Evolutionary conservation across 2,113 vertebrate species (phyloP).

Genomic region (Elaphurus davidianus): DNA sequence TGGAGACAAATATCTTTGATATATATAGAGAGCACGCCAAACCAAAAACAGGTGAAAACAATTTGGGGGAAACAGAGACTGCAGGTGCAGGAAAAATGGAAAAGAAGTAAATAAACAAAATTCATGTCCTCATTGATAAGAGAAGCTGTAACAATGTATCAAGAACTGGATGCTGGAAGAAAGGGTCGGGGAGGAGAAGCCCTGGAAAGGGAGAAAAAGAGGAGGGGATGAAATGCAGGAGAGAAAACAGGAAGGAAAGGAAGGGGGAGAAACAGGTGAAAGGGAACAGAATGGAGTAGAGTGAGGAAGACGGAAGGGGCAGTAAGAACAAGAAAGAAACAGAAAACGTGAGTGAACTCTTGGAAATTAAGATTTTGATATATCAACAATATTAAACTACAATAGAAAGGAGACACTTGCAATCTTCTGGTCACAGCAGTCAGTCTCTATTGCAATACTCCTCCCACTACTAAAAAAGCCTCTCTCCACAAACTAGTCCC

Average conservation of each 20-base stretch:
- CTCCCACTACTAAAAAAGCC: not conserved
- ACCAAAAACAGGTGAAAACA: not conserved
- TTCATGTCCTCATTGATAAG: not conserved
- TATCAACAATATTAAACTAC: not conserved
- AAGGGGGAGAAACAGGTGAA: not conserved
- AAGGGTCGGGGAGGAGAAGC: not conserved
- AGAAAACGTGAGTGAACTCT: not conserved
- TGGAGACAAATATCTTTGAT: not conserved
- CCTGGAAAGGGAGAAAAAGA: not conserved
- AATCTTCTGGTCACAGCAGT: not conserved
- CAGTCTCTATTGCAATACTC: not conserved
- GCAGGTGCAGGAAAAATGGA: not conserved
- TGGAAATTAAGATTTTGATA: not conserved
- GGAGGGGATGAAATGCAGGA: not conserved
- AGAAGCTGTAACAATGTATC: not conserved
- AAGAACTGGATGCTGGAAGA: not conserved
- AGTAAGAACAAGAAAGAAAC: not conserved
- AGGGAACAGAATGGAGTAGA: not conserved
- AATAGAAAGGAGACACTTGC: not conserved
- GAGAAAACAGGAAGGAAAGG: not conserved
- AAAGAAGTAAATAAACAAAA: conserved; percentile 2
- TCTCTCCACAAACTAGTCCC: not conserved
- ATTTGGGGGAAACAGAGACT: not conserved
- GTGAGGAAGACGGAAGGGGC: not conserved
- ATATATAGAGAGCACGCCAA: not conserved